Percentiles rank a stretch among this genome's conserved stretches.
These are phyloP conservation scores for Eupeodes luniger DNA, from an alignment of 2,888 invertebrate genomes.

Conservation along the genomic window DNA sequence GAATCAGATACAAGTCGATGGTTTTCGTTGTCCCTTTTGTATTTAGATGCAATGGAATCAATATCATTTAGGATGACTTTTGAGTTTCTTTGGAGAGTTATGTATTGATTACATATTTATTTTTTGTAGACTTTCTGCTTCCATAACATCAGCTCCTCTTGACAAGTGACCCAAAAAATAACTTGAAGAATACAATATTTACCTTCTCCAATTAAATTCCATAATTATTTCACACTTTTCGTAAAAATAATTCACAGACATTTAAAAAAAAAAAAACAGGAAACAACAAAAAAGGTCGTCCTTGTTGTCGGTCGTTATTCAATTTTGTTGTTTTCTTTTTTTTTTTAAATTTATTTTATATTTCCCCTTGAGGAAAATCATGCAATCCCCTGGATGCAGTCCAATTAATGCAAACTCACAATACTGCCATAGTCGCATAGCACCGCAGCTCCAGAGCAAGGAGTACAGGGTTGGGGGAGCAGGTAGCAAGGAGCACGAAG, in stretches of 20 bases:
- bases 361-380: neutral
- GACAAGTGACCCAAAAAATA: neutral
- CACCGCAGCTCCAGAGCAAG: no score
- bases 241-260: conserved; percentile 32
- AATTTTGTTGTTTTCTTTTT: conserved; percentile 3
- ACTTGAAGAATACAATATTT: neutral
- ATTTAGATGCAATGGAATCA: neutral
- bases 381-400: conserved; percentile 46
- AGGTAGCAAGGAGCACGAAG: no score
- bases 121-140: neutral
- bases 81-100: neutral
- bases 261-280: conserved; percentile 26
- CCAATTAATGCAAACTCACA: conserved; percentile 70
- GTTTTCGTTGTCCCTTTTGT: conserved; percentile 20
- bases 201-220: conserved; percentile 52
- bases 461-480: no score
- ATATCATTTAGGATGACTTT: neutral
- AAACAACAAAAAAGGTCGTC: neutral
- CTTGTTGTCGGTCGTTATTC: conserved; percentile 20
- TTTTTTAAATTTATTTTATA: neutral
- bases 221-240: conserved; percentile 63
- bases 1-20: conserved; percentile 22
- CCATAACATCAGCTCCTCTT: neutral
- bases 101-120: neutral
- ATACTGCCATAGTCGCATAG: conserved; percentile 50